Percentiles rank a stretch among this genome's conserved stretches.
These are phyloP conservation scores for Premnoplex brunnescens DNA, from an alignment of 2,797 vertebrate genomes.

Conservation along the genomic window DNA sequence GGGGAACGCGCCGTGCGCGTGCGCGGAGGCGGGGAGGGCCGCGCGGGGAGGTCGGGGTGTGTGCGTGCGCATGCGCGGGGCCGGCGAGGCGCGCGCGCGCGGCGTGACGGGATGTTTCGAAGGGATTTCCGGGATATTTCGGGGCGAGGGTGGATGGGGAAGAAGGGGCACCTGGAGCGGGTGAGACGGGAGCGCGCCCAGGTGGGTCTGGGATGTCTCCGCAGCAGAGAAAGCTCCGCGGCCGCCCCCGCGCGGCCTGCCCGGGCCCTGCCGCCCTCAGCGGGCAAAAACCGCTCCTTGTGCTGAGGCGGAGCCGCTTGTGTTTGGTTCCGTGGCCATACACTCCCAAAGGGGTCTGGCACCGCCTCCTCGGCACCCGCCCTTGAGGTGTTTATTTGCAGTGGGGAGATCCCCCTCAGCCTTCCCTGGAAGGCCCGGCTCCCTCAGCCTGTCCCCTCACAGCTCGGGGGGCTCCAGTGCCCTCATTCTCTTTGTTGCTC, in stretches of 20 bases:
- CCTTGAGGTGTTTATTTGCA: rapidly evolving
- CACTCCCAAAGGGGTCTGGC: not conserved
- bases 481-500: too few species aligned
- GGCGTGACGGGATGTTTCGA: too few species aligned
- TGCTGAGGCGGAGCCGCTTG: not conserved
- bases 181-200: not conserved
- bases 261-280: too few species aligned
- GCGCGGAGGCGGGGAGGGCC: not conserved
- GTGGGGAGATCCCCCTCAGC: not conserved
- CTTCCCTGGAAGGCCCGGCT: too few species aligned
- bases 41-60: too few species aligned
- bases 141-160: too few species aligned
- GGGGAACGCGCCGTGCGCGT: not conserved
- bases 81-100: not conserved
- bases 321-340: not conserved
- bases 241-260: not conserved
- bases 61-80: not conserved
- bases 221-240: rapidly evolving
- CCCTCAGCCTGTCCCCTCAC: not conserved
- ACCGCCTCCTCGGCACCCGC: not conserved
- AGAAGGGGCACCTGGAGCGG: not conserved
- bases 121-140: too few species aligned
- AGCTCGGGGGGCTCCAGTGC: not conserved
- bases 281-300: rapidly evolving
- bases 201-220: not conserved